Evolutionary conservation across 2,113 vertebrate genomes (phyloP).

Genomic region (Prochilodus magdalenae): DNA sequence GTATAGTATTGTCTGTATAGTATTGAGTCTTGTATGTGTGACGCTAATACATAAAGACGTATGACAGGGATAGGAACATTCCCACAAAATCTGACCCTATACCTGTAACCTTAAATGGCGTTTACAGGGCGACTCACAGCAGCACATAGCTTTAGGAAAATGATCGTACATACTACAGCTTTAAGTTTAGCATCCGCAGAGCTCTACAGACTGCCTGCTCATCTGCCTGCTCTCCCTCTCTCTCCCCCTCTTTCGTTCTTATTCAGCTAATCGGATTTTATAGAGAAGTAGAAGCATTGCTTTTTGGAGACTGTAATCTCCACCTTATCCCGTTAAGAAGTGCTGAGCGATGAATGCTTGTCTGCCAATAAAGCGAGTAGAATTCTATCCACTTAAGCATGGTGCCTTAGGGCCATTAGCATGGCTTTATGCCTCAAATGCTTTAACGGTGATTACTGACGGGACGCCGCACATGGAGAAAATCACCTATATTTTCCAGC

Average conservation of each 20-base stretch:
- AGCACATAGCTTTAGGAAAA: too few species aligned
- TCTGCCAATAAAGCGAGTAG: constrained; percentile 23
- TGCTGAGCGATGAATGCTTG: constrained; percentile 28
- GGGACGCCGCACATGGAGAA: background rate
- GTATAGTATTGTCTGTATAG: too few species aligned
- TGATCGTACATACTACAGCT: too few species aligned
- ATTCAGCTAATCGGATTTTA: constrained; percentile 36
- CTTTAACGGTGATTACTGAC: constrained; percentile 21
- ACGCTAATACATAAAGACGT: too few species aligned
- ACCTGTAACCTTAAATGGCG: too few species aligned
- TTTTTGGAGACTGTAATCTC: constrained; percentile 37
- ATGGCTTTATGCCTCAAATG: constrained; percentile 22
- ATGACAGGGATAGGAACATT: too few species aligned
- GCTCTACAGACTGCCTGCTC: background rate
- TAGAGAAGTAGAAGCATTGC: background rate
- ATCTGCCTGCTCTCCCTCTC: background rate
- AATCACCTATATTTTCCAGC: background rate
- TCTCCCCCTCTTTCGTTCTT: background rate
- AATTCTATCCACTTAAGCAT: constrained; percentile 35
- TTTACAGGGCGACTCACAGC: too few species aligned
- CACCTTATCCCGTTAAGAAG: constrained; percentile 36
- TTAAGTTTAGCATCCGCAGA: background rate
- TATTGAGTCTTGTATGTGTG: too few species aligned
- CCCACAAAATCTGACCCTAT: too few species aligned
- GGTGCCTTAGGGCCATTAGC: constrained; percentile 12